phyloP scores from a whole-genome alignment of 2,888 invertebrate species.

The Hermodice carunculata region DNA sequence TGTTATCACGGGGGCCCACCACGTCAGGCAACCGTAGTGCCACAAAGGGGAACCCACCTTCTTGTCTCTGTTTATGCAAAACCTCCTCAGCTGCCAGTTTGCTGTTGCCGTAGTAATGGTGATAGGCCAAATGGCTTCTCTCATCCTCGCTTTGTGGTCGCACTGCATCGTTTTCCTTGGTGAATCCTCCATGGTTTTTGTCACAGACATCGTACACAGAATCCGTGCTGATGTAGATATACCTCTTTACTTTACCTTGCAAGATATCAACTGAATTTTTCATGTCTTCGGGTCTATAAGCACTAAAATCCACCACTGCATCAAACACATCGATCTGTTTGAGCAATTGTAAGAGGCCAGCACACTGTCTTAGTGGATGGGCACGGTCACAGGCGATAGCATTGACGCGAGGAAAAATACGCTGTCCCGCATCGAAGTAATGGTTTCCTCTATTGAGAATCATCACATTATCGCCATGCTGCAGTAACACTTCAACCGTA shows the following conservation, averaged over 20 bases:
- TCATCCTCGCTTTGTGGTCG: conserved; percentile 62
- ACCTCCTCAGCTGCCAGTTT: conserved; percentile 70
- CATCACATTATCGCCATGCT: conserved; percentile 55
- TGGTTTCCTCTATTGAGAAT: conserved; percentile 70
- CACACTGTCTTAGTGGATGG: conserved; percentile 40
- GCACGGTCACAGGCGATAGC: conserved; percentile 68
- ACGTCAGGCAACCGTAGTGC: conserved; percentile 71
- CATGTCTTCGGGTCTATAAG: conserved; percentile 67
- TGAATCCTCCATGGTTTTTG: conserved; percentile 47
- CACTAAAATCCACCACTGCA: conserved; percentile 70
- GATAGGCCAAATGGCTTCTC: conserved; percentile 48
- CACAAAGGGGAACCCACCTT: conserved; percentile 63
- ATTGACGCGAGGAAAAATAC: conserved; percentile 53
- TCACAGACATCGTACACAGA: conserved; percentile 72
- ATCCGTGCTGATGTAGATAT: conserved; percentile 71
- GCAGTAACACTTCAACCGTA: conserved; percentile 64
- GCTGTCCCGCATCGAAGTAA: conserved; percentile 69
- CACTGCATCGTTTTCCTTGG: conserved; percentile 67
- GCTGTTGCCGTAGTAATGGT: conserved; percentile 69
- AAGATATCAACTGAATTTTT: conserved; percentile 61
- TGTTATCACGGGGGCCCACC: conserved; percentile 71
- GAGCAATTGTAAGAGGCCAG: conserved; percentile 47
- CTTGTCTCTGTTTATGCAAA: conserved; percentile 52
- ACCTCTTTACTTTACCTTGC: conserved; percentile 61
- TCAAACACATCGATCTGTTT: conserved; percentile 59